These are phyloP conservation scores for Fistularia tabacaria DNA, from an alignment of 2,797 vertebrate species.

Conservation along the genomic window DNA sequence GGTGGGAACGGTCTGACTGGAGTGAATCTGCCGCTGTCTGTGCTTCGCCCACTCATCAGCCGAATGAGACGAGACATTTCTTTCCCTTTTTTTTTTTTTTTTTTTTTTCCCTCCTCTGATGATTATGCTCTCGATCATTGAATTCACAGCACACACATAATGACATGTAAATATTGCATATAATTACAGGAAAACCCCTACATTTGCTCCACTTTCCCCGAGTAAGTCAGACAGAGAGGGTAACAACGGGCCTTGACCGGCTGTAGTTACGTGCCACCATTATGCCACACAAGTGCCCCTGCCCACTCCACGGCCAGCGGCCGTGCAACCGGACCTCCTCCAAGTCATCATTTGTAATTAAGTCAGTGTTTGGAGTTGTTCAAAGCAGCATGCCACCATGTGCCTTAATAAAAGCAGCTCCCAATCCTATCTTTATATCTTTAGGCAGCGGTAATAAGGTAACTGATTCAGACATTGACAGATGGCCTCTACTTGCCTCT, in stretches of 20 bases:
- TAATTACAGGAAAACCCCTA: conserved; percentile 27
- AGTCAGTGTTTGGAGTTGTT: conserved; percentile 65
- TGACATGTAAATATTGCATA: conserved; percentile 30
- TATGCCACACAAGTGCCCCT: conserved; percentile 39
- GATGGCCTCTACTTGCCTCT: conserved; percentile 76
- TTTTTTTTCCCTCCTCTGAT: not conserved
- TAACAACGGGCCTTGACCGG: conserved; percentile 39
- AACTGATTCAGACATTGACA: conserved; percentile 78
- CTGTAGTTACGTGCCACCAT: conserved; percentile 54
- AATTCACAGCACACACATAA: conserved; percentile 29
- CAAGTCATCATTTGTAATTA: conserved; percentile 72
- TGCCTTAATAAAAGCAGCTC: conserved; percentile 73
- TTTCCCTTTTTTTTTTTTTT: conserved; percentile 19
- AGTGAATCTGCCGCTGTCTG: conserved; percentile 25
- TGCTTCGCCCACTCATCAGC: conserved; percentile 53
- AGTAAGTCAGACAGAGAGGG: conserved; percentile 30
- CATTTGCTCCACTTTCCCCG: not conserved
- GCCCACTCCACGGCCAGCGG: conserved; percentile 74
- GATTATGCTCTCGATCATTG: no score
- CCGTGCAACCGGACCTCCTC: conserved; percentile 45
- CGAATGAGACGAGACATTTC: conserved; percentile 17
- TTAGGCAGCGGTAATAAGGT: conserved; percentile 78
- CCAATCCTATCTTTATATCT: conserved; percentile 76
- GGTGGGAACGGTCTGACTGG: conserved; percentile 36
- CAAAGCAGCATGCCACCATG: conserved; percentile 65